Evolutionary conservation across 2,888 invertebrate genomes (phyloP).

Genomic region (Yponomeuta evonymella): DNA sequence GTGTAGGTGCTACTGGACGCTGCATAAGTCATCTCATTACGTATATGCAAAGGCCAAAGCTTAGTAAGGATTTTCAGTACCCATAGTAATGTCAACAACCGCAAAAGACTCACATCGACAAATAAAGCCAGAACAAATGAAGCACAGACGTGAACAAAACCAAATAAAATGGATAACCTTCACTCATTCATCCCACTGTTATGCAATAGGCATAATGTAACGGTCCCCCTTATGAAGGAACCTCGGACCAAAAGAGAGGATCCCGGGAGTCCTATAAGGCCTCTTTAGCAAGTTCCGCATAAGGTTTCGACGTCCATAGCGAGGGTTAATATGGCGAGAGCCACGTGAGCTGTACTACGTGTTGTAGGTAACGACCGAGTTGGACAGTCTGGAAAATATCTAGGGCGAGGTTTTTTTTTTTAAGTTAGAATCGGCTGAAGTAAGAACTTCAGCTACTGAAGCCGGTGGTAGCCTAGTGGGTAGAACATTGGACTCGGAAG

Average conservation of each 20-base stretch:
- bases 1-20: too few species aligned
- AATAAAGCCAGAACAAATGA: background rate
- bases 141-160: background rate
- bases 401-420: background rate
- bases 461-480: too few species aligned
- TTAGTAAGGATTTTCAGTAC: too few species aligned
- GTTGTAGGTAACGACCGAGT: background rate
- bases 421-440: too few species aligned
- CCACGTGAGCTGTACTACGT: background rate
- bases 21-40: too few species aligned
- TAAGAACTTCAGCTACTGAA: too few species aligned
- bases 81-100: background rate
- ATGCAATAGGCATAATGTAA: constrained; percentile 4
- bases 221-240: background rate
- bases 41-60: too few species aligned
- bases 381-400: background rate
- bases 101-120: background rate
- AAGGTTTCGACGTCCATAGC: constrained; percentile 1
- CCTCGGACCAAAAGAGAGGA: background rate
- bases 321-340: background rate
- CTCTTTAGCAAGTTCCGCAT: constrained; percentile 7
- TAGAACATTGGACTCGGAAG: too few species aligned
- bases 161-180: constrained; percentile 3
- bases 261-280: background rate
- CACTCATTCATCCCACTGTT: constrained; percentile 7